Evolutionary conservation across 2,888 invertebrate genomes (phyloP).

Genomic region (Cyclophora punctaria): DNA sequence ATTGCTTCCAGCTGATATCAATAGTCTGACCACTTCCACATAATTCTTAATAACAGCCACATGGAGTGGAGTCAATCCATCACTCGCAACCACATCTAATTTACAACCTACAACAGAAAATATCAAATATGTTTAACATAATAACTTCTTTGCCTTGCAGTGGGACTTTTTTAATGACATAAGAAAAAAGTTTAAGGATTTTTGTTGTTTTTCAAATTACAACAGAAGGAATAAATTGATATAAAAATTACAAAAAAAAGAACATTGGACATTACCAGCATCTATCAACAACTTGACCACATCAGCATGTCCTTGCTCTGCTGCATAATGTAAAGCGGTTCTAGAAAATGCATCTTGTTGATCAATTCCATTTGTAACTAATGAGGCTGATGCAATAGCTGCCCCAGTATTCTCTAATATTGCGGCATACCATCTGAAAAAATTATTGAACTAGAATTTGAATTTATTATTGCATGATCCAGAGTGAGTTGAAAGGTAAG

Average conservation of each 20-base stretch:
- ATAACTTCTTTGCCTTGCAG: no score
- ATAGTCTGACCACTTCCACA: constrained; percentile 69
- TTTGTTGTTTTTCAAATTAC: no score
- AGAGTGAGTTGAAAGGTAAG: not conserved
- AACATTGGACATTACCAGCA: constrained; percentile 59
- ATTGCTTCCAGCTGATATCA: constrained; percentile 74
- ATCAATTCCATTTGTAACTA: constrained; percentile 71
- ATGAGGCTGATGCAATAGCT: constrained; percentile 61
- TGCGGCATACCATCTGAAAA: constrained; percentile 83
- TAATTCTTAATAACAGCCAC: constrained; percentile 77
- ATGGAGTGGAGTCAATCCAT: constrained; percentile 81
- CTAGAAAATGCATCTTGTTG: constrained; percentile 78
- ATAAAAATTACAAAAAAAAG: not conserved
- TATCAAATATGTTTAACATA: no score
- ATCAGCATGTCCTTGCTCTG: constrained; percentile 77
- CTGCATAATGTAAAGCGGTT: constrained; percentile 84
- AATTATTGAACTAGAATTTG: not conserved
- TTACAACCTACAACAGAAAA: constrained; percentile 65
- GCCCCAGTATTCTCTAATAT: constrained; percentile 81
- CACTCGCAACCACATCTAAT: constrained; percentile 78
- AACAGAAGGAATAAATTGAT: no score
- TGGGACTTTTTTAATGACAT: no score
- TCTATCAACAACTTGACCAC: constrained; percentile 77
- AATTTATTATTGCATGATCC: constrained; percentile 1
- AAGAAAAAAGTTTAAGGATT: no score